Base-by-base conservation (phyloP, 23 tunicate genomes). In the Ascidia mentula region DNA sequence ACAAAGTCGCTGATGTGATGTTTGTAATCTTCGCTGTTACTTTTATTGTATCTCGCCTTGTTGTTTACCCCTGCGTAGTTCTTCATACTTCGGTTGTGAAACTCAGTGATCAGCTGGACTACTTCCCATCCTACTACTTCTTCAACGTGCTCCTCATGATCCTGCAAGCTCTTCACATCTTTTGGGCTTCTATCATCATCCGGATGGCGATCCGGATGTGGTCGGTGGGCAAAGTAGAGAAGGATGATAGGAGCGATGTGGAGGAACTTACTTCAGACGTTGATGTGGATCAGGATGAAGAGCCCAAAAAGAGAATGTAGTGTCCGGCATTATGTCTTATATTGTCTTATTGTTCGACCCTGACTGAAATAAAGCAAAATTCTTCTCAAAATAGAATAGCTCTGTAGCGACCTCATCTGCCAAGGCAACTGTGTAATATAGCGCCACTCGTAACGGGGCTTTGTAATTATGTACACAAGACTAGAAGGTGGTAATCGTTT, bases 41-140 rank as follows among this genome's bases (percentile, higher is more conserved):
- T 13, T 96, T 96, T 74, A 78, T 96, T 60, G 53, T 92, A 1
- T 87, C 98, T 3, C 84, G 98, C 22, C 35, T 93, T 20, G 24
- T 88, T 36, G 42, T 93, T 13, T 93, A 39, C 69, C 98, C 98
- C 1, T 93, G 77, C 40, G 74, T 80, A 18, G 73, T 90, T 0
- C 76, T 95, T 6, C 86, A 95, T 65, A 95, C 97, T 7, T 74
- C 99, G 13, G 83, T 74, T 69, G 86, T 95, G 1, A 90, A 95
- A 75, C 82, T 85, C 46, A 73, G 82, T 91, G 72, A 76, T 74
- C 42, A 78, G 0, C 73, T 79, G 34, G 45, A 38, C 8, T 86
- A 92, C 9, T 79, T 61, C 59, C 83, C 87, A 34, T 84, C 74
- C 35, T 95, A 86, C 72, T 90, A 82, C 32, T 82, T 90, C 40